Percentiles rank a stretch among this genome's conserved stretches.
These are phyloP conservation scores for Odontamblyopus lacepedii DNA, from an alignment of 2,797 vertebrate genomes.

Conservation along the genomic window DNA sequence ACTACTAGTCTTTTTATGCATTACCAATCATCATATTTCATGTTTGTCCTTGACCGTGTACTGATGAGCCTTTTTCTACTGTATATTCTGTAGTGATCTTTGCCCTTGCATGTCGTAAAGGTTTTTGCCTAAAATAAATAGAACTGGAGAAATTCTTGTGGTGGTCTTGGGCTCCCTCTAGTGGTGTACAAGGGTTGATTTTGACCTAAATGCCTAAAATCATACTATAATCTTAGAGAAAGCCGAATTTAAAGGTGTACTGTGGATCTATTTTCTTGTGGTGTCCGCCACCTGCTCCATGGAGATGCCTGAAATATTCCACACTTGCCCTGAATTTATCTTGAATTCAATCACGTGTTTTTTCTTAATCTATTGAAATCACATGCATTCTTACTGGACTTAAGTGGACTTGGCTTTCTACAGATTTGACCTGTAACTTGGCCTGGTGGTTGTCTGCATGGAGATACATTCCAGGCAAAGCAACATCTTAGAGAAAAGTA, in stretches of 20 bases:
- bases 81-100: neutral
- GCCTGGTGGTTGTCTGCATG: neutral
- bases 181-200: slow-evolving; percentile 37
- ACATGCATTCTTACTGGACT: neutral
- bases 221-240: too few relatives aligned
- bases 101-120: slow-evolving; percentile 6
- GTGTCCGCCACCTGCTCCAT: too few relatives aligned
- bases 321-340: too few relatives aligned
- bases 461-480: too few relatives aligned
- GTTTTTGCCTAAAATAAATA: neutral
- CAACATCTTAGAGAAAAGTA: too few relatives aligned
- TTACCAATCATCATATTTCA: neutral
- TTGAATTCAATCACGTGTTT: too few relatives aligned
- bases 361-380: too few relatives aligned
- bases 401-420: neutral
- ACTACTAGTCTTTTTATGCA: neutral
- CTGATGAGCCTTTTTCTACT: neutral
- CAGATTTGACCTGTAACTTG: neutral
- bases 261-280: too few relatives aligned
- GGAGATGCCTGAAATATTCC: too few relatives aligned
- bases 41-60: neutral
- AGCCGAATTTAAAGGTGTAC: too few relatives aligned
- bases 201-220: neutral
- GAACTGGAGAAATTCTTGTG: neutral
- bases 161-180: slow-evolving; percentile 53